Evolutionary conservation across 2,888 invertebrate species (phyloP).

Genomic region (Hypomecis atomaria): DNA sequence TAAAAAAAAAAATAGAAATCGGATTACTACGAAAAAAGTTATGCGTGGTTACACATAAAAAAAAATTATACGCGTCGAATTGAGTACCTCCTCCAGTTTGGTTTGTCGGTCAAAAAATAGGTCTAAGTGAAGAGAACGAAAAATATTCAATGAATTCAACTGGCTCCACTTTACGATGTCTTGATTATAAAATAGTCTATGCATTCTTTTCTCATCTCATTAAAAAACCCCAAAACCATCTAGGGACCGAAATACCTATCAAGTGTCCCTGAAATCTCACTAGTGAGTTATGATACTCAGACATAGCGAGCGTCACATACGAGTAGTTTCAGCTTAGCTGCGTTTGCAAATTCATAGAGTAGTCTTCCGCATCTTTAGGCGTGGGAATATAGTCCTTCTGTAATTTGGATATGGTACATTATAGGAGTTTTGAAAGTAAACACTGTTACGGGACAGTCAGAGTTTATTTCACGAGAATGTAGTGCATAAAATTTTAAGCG

Average conservation of each 20-base stretch:
- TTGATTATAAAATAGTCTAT: neutral
- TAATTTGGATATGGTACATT: slow-evolving; percentile 11
- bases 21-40: too few relatives aligned
- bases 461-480: slow-evolving; percentile 42
- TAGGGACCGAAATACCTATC: neutral
- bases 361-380: neutral
- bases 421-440: neutral
- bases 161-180: too few relatives aligned
- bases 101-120: too few relatives aligned
- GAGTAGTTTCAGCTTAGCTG: slow-evolving; percentile 11
- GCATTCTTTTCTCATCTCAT: neutral
- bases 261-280: slow-evolving; percentile 1
- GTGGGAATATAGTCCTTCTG: slow-evolving; percentile 10
- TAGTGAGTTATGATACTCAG: slow-evolving; percentile 11
- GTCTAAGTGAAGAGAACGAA: too few relatives aligned
- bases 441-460: slow-evolving; percentile 27
- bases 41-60: too few relatives aligned
- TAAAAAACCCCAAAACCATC: neutral
- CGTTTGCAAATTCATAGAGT: slow-evolving; percentile 19
- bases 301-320: slow-evolving; percentile 8
- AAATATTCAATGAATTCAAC: too few relatives aligned
- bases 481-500: slow-evolving; percentile 45
- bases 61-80: too few relatives aligned
- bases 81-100: too few relatives aligned
- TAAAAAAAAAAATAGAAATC: too few relatives aligned